phyloP scores from a whole-genome alignment of 1,140 invertebrate genomes.

The Penaeus chinensis region DNA sequence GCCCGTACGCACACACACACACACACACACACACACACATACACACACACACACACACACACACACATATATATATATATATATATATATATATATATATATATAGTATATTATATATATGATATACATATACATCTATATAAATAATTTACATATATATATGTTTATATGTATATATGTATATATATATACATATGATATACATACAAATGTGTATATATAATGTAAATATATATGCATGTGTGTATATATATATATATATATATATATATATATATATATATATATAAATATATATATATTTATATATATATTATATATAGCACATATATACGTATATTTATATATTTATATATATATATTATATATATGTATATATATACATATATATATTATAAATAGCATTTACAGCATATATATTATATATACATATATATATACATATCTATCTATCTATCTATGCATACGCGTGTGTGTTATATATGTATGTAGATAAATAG shows the following conservation, averaged over 20 bases:
- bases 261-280: neutral
- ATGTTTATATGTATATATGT: neutral
- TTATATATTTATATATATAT: neutral
- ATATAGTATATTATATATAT: neutral
- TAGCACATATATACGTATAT: neutral
- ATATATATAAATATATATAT: no score
- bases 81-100: neutral
- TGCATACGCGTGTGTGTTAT: no score
- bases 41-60: neutral
- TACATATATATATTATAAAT: conserved; percentile 16
- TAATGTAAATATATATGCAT: neutral
- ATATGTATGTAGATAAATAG: no score
- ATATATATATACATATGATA: conserved; percentile 1
- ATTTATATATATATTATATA: no score
- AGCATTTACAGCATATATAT: no score
- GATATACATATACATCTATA: neutral
- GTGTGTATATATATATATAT: neutral
- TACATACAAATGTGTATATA: neutral
- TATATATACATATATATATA: conserved; percentile 9
- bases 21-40: neutral
- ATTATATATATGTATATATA: neutral
- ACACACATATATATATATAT: neutral
- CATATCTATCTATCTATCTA: no score
- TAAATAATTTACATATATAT: conserved; percentile 1
- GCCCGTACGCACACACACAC: neutral